Conservation (phyloP, 2,888 invertebrate species). For the Amblyjoppa fuscipennis region DNA sequence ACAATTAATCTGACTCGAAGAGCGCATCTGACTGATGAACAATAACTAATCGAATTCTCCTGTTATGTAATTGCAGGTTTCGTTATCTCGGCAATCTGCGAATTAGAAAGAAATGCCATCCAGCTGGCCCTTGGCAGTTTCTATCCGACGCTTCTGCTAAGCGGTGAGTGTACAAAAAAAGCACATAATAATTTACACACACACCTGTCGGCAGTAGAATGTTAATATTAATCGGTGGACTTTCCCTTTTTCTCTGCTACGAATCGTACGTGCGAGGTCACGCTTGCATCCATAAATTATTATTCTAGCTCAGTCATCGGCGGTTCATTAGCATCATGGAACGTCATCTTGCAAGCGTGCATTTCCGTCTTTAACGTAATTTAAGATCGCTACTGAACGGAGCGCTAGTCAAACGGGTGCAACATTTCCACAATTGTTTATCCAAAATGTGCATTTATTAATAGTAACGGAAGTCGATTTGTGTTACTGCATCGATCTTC, state of each 20-base stretch:
- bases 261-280: conserved; percentile 32
- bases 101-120: conserved; percentile 96
- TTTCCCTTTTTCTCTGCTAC: conserved; percentile 56
- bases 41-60: conserved; percentile 6
- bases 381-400: not conserved
- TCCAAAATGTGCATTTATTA: too few relatives aligned
- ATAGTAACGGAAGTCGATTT: too few relatives aligned
- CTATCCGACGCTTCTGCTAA: conserved; percentile 96
- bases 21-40: not conserved
- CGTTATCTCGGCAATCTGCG: conserved; percentile 96
- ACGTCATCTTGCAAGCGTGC: conserved; percentile 10
- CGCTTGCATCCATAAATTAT: conserved; percentile 17
- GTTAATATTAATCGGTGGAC: conserved; percentile 54
- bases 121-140: conserved; percentile 97
- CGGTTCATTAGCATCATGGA: not conserved
- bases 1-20: not conserved
- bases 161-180: conserved; percentile 86
- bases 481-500: too few relatives aligned
- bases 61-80: conserved; percentile 86
- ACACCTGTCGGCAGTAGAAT: conserved; percentile 15
- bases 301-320: conserved; percentile 10
- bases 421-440: too few relatives aligned
- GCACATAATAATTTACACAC: not conserved
- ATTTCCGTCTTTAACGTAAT: not conserved
- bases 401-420: too few relatives aligned